A percentile compares a stretch with the other conserved stretches of the same genome.
Conservation (phyloP, 1,140 invertebrate species). For the Polypedilum pembai region DNA sequence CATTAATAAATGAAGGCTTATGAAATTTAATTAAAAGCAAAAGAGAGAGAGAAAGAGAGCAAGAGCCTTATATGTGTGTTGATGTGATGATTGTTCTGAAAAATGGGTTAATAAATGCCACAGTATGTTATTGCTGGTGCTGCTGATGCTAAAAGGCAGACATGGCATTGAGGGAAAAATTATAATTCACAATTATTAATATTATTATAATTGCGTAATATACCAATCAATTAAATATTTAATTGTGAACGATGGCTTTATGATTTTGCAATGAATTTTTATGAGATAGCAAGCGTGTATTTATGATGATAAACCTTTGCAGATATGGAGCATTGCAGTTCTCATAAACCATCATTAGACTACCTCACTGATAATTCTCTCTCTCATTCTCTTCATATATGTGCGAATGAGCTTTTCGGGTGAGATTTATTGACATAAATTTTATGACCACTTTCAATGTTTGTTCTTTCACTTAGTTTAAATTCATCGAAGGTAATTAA, state of each 20-base stretch:
- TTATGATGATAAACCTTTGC: too few relatives aligned
- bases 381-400: too few relatives aligned
- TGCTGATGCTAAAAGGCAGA: neutral
- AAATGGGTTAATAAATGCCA: neutral
- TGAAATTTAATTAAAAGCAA: conserved; percentile 1
- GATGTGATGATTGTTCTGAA: neutral
- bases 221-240: conserved; percentile 2
- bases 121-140: too few relatives aligned
- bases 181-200: neutral
- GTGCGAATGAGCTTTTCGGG: too few relatives aligned
- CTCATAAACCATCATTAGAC: too few relatives aligned
- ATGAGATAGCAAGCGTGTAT: too few relatives aligned
- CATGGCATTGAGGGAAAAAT: neutral
- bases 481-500: neutral
- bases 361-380: too few relatives aligned
- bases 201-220: neutral
- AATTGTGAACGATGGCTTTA: conserved; percentile 13
- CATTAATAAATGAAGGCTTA: conserved; percentile 7
- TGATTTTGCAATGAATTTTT: neutral
- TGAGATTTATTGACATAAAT: neutral
- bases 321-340: too few relatives aligned
- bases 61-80: neutral
- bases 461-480: neutral
- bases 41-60: too few relatives aligned
- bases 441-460: neutral